Percentiles rank a stretch among this genome's conserved stretches.
phyloP scores from a whole-genome alignment of 2,888 invertebrate species.

The Aromia moschata region DNA sequence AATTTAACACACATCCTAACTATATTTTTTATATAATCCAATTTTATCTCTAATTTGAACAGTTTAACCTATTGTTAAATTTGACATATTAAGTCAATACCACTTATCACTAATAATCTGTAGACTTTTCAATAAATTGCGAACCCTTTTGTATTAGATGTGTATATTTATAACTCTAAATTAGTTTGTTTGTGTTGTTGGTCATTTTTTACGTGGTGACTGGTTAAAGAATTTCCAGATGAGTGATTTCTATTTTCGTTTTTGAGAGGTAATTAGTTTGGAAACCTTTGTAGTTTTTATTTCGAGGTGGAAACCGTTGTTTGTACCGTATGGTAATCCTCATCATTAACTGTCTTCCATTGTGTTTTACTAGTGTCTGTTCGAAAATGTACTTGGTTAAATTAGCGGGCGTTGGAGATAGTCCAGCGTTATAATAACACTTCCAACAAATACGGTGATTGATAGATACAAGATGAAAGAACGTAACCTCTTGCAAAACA shows the following conservation, averaged over 20 bases:
- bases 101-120: too few species aligned
- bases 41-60: too few species aligned
- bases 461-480: conserved; percentile 47
- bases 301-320: conserved; percentile 5
- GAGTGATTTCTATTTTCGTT: conserved; percentile 20
- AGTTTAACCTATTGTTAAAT: too few species aligned
- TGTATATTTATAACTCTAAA: too few species aligned
- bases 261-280: conserved; percentile 12
- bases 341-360: conserved; percentile 27
- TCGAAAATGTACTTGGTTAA: conserved; percentile 43
- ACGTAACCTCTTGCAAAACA: conserved; percentile 26
- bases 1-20: too few species aligned
- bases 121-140: too few species aligned
- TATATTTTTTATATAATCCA: too few species aligned
- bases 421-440: conserved; percentile 41
- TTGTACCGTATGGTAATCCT: conserved; percentile 15
- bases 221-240: conserved; percentile 7
- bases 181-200: too few species aligned
- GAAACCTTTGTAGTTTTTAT: conserved; percentile 12
- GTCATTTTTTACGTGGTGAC: conserved; percentile 5
- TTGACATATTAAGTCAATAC: too few species aligned
- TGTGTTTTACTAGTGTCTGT: conserved; percentile 42
- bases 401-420: conserved; percentile 46
- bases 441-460: conserved; percentile 45
- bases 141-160: too few species aligned